Conservation (phyloP, 1,140 invertebrate species). For the Drosophila neocordata region DNA sequence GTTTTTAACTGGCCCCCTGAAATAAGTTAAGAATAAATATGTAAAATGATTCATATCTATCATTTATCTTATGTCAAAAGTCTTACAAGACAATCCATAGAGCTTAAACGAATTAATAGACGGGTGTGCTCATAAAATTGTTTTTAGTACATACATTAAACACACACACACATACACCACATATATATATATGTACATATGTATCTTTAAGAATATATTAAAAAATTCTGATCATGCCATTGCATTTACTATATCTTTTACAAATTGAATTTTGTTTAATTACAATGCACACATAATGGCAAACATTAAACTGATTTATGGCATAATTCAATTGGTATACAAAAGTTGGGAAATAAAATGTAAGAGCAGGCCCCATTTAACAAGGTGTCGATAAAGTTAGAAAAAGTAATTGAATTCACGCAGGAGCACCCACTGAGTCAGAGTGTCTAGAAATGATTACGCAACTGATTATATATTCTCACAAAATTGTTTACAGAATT, state of each 20-base stretch:
- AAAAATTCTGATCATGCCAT: constrained; percentile 48
- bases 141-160: background rate
- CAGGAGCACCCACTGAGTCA: background rate
- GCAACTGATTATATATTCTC: background rate
- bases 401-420: constrained; percentile 8
- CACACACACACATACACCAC: background rate
- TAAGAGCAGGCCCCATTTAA: constrained; percentile 54
- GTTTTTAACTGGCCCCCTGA: constrained; percentile 81
- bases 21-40: background rate
- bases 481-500: constrained; percentile 13
- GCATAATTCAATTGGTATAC: constrained; percentile 59
- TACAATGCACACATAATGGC: constrained; percentile 37
- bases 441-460: background rate
- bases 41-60: background rate
- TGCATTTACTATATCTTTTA: constrained; percentile 37
- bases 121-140: background rate
- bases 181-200: constrained; percentile 8
- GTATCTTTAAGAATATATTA: background rate
- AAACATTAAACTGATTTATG: constrained; percentile 67
- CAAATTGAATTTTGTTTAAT: constrained; percentile 25
- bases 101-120: background rate
- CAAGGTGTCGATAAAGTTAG: constrained; percentile 56
- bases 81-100: background rate
- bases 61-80: constrained; percentile 1
- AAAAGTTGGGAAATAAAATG: constrained; percentile 43